These are phyloP conservation scores for Rhipidura dahli DNA, from an alignment of 2,113 vertebrate genomes.

Conservation along the genomic window DNA sequence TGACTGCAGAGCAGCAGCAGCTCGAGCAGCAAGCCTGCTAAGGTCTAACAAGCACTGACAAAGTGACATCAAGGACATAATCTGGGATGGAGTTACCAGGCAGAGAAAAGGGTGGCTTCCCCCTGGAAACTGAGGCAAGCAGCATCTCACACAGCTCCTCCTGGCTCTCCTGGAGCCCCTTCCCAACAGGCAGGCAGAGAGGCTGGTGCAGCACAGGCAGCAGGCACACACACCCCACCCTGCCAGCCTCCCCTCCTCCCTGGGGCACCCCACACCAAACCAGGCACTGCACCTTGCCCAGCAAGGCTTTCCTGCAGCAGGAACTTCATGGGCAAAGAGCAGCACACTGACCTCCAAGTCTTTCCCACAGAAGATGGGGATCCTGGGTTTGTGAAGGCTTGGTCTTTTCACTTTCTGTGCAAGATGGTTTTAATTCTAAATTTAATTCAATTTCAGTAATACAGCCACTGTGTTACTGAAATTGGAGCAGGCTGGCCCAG, in stretches of 20 bases:
- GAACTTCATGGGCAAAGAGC: not conserved
- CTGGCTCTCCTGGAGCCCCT: not conserved
- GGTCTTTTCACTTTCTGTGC: not conserved
- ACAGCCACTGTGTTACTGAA: not conserved
- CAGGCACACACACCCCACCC: not conserved
- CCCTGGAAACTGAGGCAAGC: not conserved
- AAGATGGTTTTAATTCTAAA: not conserved
- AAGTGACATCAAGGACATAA: not conserved
- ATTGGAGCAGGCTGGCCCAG: not conserved
- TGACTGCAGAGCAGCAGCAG: not conserved
- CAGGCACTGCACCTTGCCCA: not conserved
- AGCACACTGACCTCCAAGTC: not conserved
- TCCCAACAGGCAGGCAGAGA: rapidly evolving
- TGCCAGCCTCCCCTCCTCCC: not conserved
- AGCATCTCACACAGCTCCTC: not conserved
- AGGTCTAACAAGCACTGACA: not conserved
- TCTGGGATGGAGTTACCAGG: not conserved
- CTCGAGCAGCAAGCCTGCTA: not conserved
- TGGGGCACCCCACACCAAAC: rapidly evolving
- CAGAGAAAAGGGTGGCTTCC: not conserved
- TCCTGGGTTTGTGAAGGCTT: not conserved
- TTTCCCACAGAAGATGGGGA: not conserved
- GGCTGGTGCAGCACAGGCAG: rapidly evolving
- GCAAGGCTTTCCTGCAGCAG: not conserved
- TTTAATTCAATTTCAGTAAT: too few species aligned